Percentiles rank a stretch among this genome's conserved stretches.
These are phyloP conservation scores for Bergia sp. DNA, from an alignment of 92 coral and sea anemone species.

Conservation along the genomic window DNA sequence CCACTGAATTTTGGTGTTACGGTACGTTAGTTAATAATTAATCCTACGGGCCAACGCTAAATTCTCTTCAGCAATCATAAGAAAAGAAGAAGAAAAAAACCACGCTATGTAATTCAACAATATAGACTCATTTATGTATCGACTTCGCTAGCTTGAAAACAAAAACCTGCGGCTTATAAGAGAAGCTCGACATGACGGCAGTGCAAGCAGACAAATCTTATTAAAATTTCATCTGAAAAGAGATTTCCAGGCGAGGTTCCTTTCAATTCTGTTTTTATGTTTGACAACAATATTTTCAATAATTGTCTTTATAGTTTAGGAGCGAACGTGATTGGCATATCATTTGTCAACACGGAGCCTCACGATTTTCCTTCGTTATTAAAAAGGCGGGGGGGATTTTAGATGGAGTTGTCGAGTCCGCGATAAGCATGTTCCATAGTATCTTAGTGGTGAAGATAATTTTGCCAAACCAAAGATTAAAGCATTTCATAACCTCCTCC, in stretches of 20 bases:
- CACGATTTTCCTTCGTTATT: not conserved
- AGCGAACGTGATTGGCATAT: not conserved
- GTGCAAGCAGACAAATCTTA: too few relatives aligned
- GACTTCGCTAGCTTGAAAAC: too few relatives aligned
- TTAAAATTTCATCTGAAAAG: not conserved
- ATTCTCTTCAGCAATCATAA: too few relatives aligned
- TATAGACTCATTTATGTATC: too few relatives aligned
- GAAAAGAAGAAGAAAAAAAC: too few relatives aligned
- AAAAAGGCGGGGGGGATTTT: not conserved
- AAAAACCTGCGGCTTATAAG: not conserved
- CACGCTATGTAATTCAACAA: too few relatives aligned
- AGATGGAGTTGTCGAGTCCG: not conserved
- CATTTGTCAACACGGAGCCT: not conserved
- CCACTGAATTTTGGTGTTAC: too few relatives aligned
- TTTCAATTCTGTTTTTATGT: not conserved
- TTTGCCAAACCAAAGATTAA: not conserved
- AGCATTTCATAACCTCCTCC: too few relatives aligned
- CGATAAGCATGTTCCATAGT: not conserved
- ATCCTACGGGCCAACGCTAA: too few relatives aligned
- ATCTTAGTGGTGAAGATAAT: too few relatives aligned
- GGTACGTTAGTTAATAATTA: too few relatives aligned
- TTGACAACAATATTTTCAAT: not conserved
- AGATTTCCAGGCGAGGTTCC: not conserved
- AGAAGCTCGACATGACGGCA: not conserved
- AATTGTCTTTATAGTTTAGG: not conserved